These are phyloP conservation scores for Alsophila aescularia DNA, from an alignment of 2,888 invertebrate genomes.

Conservation along the genomic window DNA sequence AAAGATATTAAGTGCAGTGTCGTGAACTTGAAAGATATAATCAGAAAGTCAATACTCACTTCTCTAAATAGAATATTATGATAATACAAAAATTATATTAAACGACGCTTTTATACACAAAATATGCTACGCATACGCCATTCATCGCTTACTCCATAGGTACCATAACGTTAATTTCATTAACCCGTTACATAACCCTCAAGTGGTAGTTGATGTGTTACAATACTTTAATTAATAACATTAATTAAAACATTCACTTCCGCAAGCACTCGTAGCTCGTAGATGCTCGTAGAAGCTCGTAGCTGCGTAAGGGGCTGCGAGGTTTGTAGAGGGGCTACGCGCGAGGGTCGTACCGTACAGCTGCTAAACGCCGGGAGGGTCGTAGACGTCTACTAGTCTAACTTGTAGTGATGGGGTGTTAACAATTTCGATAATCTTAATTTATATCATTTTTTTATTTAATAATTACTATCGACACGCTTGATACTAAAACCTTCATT, in stretches of 20 bases:
- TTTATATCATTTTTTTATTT: neutral
- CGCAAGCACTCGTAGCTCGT: slow-evolving; percentile 6
- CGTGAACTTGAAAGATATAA: too few relatives aligned
- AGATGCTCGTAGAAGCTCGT: slow-evolving; percentile 33
- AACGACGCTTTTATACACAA: too few relatives aligned
- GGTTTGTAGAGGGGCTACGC: slow-evolving; percentile 38
- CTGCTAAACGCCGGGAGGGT: slow-evolving; percentile 36
- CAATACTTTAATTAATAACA: slow-evolving; percentile 14
- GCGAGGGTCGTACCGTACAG: slow-evolving; percentile 46
- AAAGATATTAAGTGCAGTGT: too few relatives aligned
- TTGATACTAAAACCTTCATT: too few relatives aligned
- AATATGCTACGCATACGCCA: too few relatives aligned
- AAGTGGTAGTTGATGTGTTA: neutral
- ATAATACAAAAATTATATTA: too few relatives aligned
- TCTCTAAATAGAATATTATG: too few relatives aligned
- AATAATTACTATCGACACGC: neutral
- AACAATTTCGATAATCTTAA: neutral
- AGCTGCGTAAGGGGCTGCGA: slow-evolving; percentile 34
- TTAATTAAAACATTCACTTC: slow-evolving; percentile 10
- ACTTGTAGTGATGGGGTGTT: slow-evolving; percentile 23
- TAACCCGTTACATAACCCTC: neutral
- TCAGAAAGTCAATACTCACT: too few relatives aligned
- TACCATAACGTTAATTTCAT: neutral
- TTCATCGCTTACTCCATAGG: too few relatives aligned
- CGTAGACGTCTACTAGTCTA: slow-evolving; percentile 46